Evolutionary conservation across 2,888 invertebrate species (phyloP), one percentile per base, ranked within the genome.

Genomic region (Nowickia ferox): DNA sequence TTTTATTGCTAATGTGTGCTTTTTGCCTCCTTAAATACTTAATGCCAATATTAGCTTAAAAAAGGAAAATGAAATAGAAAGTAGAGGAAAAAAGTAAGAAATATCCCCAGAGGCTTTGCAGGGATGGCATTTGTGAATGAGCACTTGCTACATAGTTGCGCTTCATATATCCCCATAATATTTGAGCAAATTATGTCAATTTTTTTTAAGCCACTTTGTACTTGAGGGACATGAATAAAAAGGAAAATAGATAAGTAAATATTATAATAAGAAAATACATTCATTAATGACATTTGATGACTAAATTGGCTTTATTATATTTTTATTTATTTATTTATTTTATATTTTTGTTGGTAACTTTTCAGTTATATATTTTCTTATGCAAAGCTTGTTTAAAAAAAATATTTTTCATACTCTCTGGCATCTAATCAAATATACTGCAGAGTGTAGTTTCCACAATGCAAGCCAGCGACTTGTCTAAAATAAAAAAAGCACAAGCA

Each of bases 141-240:
- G 44, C 53, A 44, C 13, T 51, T 63, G 30, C 44, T 40, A 53
- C 30, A 63, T 55, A 44, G 30, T 55, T 61, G 63, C 10, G 30
- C 44, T 61, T 46, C 11, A 63, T n/a, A 46, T 71, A 30, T 30
- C 1, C 53, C 71, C 44, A 63, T 55, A 68, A 63, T 53, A 38
- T 71, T 38, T 71, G 15, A 53, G 8, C 13, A 63, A 61, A 79
- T 71, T 22, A 69, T 63, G 61, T 17, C 69, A 71, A 79, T 71
- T 68, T 44, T 22, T 30, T 61, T 61, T 59, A 22, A 40, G 17
- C 19, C 40, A 17, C 15, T 48, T n/a, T 11, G 22, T 65, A 11
- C 63, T 44, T 22, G 9, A 42, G 75, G 65, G 75, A 55, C 11
- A 1, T 2, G n/a, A 44, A 6, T 22, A 42, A 9, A 1, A 40